Evolutionary conservation across 2,888 invertebrate species (phyloP).

Genomic region (Drosophila niveifrons): DNA sequence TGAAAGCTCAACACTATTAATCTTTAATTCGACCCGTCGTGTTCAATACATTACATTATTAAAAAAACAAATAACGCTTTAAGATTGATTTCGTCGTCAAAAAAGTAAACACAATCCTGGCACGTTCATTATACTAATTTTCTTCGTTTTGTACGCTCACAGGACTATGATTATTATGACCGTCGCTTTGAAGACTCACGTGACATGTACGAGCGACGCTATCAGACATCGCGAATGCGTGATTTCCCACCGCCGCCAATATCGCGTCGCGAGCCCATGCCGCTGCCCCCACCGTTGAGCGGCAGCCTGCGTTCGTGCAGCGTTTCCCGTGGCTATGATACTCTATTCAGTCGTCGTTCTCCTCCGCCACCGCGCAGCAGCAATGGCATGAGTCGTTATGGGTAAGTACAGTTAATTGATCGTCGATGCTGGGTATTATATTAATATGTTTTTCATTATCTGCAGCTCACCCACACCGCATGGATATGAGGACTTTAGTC

Average conservation of each 20-base stretch:
- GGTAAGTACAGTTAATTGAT: constrained; percentile 67
- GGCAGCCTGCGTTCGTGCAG: constrained; percentile 86
- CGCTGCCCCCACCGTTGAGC: constrained; percentile 90
- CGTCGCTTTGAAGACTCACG: constrained; percentile 92
- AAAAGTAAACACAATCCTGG: not conserved
- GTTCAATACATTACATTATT: constrained; percentile 6
- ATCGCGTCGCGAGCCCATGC: constrained; percentile 91
- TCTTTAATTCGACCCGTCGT: constrained; percentile 57
- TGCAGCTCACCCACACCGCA: constrained; percentile 82
- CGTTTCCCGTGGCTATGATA: constrained; percentile 88
- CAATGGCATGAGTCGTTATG: constrained; percentile 85
- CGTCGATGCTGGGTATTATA: no score
- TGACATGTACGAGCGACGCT: constrained; percentile 93
- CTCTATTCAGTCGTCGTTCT: constrained; percentile 93
- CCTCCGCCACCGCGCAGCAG: constrained; percentile 87
- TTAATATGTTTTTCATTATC: not conserved
- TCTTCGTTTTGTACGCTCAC: constrained; percentile 26
- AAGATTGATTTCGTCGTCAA: not conserved
- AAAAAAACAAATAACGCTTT: not conserved
- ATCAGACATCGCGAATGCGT: constrained; percentile 87
- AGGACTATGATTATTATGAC: constrained; percentile 91
- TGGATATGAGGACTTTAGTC: constrained; percentile 95
- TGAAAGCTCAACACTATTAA: constrained; percentile 9
- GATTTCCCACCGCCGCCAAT: constrained; percentile 90
- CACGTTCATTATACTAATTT: constrained; percentile 3